phyloP scores from a whole-genome alignment of 2,797 vertebrate species.

The Erethizon dorsatum region DNA sequence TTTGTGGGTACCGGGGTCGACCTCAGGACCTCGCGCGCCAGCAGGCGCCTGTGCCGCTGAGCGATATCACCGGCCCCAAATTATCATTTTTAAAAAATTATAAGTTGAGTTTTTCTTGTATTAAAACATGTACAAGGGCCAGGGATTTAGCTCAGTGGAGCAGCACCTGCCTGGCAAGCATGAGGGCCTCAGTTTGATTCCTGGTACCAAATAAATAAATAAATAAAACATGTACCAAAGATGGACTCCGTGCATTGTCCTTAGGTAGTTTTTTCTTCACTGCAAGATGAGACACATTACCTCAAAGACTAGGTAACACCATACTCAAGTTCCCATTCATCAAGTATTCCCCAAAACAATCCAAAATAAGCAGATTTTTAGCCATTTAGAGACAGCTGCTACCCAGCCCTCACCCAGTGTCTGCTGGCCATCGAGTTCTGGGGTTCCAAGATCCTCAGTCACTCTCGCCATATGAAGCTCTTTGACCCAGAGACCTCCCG shows the following conservation, averaged over 20 bases:
- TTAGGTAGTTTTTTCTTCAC: not conserved
- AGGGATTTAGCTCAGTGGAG: too few relatives aligned
- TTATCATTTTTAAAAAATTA: not conserved
- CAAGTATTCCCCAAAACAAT: not conserved
- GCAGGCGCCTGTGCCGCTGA: too few relatives aligned
- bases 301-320: not conserved
- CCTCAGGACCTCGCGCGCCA: too few relatives aligned
- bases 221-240: not conserved
- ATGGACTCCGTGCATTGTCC: not conserved
- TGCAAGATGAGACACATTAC: not conserved
- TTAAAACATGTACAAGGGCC: not conserved
- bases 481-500: accelerated
- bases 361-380: not conserved
- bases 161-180: too few relatives aligned
- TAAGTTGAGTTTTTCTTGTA: not conserved
- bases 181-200: too few relatives aligned
- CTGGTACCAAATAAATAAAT: too few relatives aligned
- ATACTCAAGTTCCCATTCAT: not conserved
- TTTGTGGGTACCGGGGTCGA: too few relatives aligned
- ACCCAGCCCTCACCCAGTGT: not conserved
- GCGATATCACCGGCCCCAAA: not conserved
- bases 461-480: not conserved
- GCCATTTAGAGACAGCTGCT: not conserved
- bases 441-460: not conserved
- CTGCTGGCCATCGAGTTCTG: not conserved